A percentile compares a stretch with the other conserved stretches of the same genome.
Evolutionary conservation across 2,888 invertebrate species (phyloP).

Genomic region (Gastrophysa polygoni): DNA sequence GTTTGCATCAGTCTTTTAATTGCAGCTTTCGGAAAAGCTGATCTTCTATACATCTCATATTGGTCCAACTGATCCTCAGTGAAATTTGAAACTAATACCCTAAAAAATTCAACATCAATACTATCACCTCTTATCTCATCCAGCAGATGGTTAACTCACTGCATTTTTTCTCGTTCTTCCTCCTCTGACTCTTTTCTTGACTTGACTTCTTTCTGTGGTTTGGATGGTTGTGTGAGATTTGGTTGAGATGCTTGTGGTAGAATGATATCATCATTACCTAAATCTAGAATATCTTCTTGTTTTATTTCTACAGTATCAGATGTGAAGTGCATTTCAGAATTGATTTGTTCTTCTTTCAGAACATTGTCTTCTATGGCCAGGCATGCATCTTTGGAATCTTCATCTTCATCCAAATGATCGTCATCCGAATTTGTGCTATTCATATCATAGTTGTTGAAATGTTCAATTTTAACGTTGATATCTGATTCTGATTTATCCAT

Average conservation of each 20-base stretch:
- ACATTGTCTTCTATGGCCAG: constrained; percentile 50
- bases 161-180: constrained; percentile 95
- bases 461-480: constrained; percentile 46
- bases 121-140: too few relatives aligned
- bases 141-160: too few relatives aligned
- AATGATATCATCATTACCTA: constrained; percentile 50
- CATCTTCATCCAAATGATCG: constrained; percentile 51
- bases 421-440: constrained; percentile 52
- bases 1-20: constrained; percentile 98
- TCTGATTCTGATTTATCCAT: constrained; percentile 36
- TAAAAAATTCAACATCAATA: constrained; percentile 54
- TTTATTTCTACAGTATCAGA: constrained; percentile 24
- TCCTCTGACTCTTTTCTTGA: constrained; percentile 87
- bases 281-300: constrained; percentile 39
- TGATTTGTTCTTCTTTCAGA: constrained; percentile 18
- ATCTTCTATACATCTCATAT: constrained; percentile 97
- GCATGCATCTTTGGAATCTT: constrained; percentile 47
- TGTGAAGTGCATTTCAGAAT: constrained; percentile 11
- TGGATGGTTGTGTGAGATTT: constrained; percentile 46
- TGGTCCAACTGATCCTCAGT: constrained; percentile 97
- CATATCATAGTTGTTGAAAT: constrained; percentile 48
- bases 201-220: constrained; percentile 71
- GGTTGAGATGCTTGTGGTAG: constrained; percentile 52
- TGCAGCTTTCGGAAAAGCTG: constrained; percentile 97
- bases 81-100: constrained; percentile 97